Evolutionary conservation across 2,797 vertebrate genomes (phyloP).

Genomic region (Diceros bicornis): DNA sequence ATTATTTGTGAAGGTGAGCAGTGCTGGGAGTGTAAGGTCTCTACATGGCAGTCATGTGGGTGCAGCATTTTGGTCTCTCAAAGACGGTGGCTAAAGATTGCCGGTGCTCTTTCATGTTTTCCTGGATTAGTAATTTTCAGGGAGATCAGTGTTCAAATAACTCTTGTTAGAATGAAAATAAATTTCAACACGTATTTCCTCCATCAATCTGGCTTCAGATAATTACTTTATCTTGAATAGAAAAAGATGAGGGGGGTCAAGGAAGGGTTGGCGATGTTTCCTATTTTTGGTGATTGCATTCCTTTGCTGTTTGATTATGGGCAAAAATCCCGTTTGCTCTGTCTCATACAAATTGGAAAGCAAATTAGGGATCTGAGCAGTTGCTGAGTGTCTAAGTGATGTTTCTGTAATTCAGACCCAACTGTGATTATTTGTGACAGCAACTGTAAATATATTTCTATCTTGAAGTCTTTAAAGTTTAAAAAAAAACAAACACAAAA

Average conservation of each 20-base stretch:
- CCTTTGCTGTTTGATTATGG: background rate
- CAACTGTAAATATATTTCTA: background rate
- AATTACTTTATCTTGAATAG: background rate
- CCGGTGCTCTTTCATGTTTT: background rate
- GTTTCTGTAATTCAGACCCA: background rate
- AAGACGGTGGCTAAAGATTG: background rate
- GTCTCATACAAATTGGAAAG: background rate
- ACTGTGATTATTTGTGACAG: background rate
- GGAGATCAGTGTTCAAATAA: background rate
- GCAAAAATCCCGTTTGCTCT: background rate
- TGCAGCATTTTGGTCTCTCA: too few species aligned
- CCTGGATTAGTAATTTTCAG: background rate
- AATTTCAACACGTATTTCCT: background rate
- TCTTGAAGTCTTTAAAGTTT: background rate
- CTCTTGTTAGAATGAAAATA: background rate
- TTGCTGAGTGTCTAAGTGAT: background rate
- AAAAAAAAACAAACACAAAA: background rate
- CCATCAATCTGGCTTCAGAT: background rate
- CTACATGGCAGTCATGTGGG: background rate
- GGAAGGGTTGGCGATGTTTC: background rate
- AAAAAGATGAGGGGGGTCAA: background rate
- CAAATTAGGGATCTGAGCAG: background rate
- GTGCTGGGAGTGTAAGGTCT: background rate
- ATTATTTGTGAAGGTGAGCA: background rate
- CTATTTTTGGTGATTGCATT: background rate